phyloP scores from a whole-genome alignment of 2,797 vertebrate genomes.

The Myoxocephalus aenaeus region DNA sequence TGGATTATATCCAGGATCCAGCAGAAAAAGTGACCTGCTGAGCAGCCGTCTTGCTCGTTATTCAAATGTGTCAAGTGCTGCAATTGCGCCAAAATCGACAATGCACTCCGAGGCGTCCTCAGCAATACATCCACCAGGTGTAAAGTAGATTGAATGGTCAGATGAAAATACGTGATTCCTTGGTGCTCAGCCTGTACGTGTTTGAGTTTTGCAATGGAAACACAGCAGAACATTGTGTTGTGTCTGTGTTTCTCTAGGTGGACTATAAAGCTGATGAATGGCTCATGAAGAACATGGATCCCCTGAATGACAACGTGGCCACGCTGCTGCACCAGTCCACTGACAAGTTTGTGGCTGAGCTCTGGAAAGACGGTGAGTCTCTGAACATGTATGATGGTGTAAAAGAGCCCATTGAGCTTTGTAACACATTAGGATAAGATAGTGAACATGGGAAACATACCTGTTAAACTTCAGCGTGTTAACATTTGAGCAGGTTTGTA shows the following conservation, averaged over 20 bases:
- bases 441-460: neutral
- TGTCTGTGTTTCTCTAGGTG: slow-evolving; percentile 82
- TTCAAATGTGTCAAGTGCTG: too few relatives aligned
- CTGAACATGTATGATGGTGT: neutral
- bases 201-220: neutral
- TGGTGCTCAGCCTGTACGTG: neutral
- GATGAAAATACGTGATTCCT: neutral
- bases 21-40: too few relatives aligned
- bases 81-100: too few relatives aligned
- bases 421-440: neutral
- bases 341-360: slow-evolving; percentile 96
- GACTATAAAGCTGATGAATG: slow-evolving; percentile 98
- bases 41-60: too few relatives aligned
- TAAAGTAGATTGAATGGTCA: neutral
- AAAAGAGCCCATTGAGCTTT: neutral
- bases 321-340: slow-evolving; percentile 96
- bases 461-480: too few relatives aligned
- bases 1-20: too few relatives aligned
- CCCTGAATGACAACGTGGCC: slow-evolving; percentile 96
- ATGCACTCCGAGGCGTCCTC: too few relatives aligned
- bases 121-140: neutral
- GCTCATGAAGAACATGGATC: slow-evolving; percentile 99
- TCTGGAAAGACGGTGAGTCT: slow-evolving; percentile 95
- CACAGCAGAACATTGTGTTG: neutral
- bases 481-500: neutral